These are phyloP conservation scores for Drosophila baimaii DNA, from an alignment of 1,140 invertebrate genomes.

Conservation along the genomic window DNA sequence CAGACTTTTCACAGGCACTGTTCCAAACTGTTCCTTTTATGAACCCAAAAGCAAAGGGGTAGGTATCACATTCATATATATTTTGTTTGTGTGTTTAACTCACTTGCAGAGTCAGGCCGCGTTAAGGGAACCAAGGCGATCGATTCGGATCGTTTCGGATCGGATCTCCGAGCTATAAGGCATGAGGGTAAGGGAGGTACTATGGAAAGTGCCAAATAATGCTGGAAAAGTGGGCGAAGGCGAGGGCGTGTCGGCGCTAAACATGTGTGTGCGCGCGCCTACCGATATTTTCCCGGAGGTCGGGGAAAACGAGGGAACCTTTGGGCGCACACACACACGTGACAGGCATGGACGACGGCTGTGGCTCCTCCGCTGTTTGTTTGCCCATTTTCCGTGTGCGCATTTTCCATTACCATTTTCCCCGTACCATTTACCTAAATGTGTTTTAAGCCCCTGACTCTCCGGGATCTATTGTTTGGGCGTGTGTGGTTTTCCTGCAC, in stretches of 20 bases:
- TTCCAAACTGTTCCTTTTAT: slow-evolving; percentile 12
- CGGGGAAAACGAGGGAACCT: slow-evolving; percentile 56
- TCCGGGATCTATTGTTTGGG: slow-evolving; percentile 17
- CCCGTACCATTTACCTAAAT: slow-evolving; percentile 40
- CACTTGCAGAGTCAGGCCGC: slow-evolving; percentile 54
- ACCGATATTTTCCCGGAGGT: slow-evolving; percentile 43
- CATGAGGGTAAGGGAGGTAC: slow-evolving; percentile 11
- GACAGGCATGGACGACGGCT: slow-evolving; percentile 42
- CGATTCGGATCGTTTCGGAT: background rate
- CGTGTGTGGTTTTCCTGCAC: slow-evolving; percentile 72
- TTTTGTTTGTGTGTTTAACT: slow-evolving; percentile 17
- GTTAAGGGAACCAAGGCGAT: slow-evolving; percentile 39
- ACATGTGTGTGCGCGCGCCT: slow-evolving; percentile 80
- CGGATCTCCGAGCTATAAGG: slow-evolving; percentile 2
- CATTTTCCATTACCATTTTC: slow-evolving; percentile 31
- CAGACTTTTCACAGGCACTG: slow-evolving; percentile 20
- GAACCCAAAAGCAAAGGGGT: slow-evolving; percentile 24
- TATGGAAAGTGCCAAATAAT: slow-evolving; percentile 23
- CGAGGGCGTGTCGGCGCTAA: slow-evolving; percentile 77
- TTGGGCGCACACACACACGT: slow-evolving; percentile 70
- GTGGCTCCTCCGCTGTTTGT: slow-evolving; percentile 14
- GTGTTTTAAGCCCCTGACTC: slow-evolving; percentile 27
- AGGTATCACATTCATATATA: background rate
- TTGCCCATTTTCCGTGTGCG: slow-evolving; percentile 50
- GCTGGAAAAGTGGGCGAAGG: slow-evolving; percentile 17